Evolutionary conservation across 2,888 invertebrate species (phyloP), one percentile per base, ranked within the genome.

Genomic region (Heterodera filipjevi): DNA sequence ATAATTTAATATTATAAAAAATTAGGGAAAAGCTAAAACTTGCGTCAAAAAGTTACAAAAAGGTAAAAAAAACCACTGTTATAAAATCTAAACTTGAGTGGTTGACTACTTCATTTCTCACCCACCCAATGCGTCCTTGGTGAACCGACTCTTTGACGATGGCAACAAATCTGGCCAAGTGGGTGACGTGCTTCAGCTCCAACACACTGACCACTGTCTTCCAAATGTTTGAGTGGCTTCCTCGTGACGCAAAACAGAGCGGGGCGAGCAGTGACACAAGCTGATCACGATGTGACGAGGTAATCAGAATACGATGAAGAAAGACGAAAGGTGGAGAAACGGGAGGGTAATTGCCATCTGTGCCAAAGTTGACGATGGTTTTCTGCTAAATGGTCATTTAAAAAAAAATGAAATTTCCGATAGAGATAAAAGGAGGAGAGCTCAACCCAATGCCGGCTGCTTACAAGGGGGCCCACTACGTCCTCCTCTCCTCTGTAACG

Each of bases 181-280:
- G 3, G 27, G 39, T 72, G 35, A 46, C 30, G 19, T 46, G 27
- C 44, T 75, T 49, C 10, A 75, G 39, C 10, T 75, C 75, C 46
- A 75, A 76, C 14, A 70, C 71, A 35, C n/a, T 77, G 22, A 53
- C 70, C 32, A 77, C 71, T 5, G 44, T 46, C 30, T 76, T 70
- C 71, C 77, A 70, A 35, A 46, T 71, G 59, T 76, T 64, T 32
- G 76, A 73, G 44, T 33, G 73, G 5, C n/a, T 49, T 22, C n/a
- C n/a, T n/a, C 59, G 30, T 27, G 27, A 22, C 32, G 73, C 6
- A 33, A 77, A 77, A 32, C 35, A 22, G n/a, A 77, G 59, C 19
- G 77, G 77, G 27, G 66, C 66, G 10, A 77, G 49, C 71, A 70
- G 66, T 35, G 35, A 30, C 5, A 77, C 27, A 32, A 77, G 59